Conservation (phyloP, 2,888 invertebrate species). For the Drosophila merina region DNA sequence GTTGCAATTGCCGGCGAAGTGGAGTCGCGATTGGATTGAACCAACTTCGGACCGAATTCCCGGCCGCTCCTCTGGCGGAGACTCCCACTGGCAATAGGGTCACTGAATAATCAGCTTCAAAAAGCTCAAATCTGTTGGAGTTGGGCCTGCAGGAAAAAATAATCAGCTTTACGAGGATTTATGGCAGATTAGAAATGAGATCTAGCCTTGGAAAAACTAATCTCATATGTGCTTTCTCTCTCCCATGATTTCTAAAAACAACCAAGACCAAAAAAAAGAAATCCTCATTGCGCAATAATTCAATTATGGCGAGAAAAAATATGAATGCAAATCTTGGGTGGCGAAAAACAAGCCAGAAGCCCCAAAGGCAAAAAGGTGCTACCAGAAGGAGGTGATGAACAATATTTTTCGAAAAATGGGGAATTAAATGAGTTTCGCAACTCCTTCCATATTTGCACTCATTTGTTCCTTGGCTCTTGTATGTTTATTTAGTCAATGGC, state of each 20-base stretch:
- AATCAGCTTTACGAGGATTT: not conserved
- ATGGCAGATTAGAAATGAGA: not conserved
- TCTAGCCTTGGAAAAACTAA: not conserved
- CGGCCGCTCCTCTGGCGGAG: slow-evolving; percentile 41
- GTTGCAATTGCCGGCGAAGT: slow-evolving; percentile 89
- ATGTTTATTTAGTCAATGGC: slow-evolving; percentile 53
- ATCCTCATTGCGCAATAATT: slow-evolving; percentile 9
- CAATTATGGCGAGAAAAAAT: slow-evolving; percentile 14
- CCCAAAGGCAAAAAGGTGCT: not conserved
- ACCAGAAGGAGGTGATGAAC: not conserved
- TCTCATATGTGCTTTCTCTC: not conserved
- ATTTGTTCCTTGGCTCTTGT: slow-evolving; percentile 56
- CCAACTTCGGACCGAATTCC: slow-evolving; percentile 7
- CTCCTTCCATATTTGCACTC: slow-evolving; percentile 51
- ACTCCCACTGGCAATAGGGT: not conserved
- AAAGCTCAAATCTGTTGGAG: slow-evolving; percentile 21
- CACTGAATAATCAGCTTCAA: slow-evolving; percentile 57
- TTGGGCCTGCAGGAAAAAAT: not conserved
- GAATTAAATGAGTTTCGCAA: slow-evolving; percentile 35
- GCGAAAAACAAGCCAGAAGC: no score
- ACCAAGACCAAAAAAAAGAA: slow-evolving; percentile 5
- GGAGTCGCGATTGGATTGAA: slow-evolving; percentile 34
- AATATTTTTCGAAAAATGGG: slow-evolving; percentile 11
- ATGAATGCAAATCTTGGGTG: not conserved
- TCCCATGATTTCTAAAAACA: not conserved